These are phyloP conservation scores for Acanthurus tractus DNA, from an alignment of 2,797 vertebrate species.

Conservation along the genomic window DNA sequence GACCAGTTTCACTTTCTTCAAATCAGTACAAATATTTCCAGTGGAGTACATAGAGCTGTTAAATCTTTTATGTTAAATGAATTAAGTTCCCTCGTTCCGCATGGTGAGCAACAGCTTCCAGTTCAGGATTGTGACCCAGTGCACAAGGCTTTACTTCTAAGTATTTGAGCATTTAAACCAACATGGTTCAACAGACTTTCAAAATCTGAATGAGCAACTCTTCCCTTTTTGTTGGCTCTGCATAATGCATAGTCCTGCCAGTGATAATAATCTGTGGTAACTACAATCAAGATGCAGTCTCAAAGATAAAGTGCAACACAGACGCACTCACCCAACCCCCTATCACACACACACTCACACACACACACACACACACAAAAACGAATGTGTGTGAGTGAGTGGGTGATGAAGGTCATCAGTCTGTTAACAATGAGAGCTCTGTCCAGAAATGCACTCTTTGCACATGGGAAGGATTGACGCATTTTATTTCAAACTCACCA, in stretches of 20 bases:
- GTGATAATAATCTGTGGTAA: constrained; percentile 25
- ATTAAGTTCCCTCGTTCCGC: constrained; percentile 21
- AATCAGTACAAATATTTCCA: constrained; percentile 33
- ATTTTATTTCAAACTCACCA: constrained; percentile 66
- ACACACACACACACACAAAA: constrained; percentile 21
- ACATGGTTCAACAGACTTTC: constrained; percentile 33
- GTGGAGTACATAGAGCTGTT: constrained; percentile 5
- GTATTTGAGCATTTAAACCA: constrained; percentile 41
- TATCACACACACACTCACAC: neutral
- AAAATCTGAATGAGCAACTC: constrained; percentile 40
- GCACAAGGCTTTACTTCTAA: constrained; percentile 13
- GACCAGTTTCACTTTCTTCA: constrained; percentile 30
- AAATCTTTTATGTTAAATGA: constrained; percentile 40
- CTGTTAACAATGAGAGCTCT: constrained; percentile 62
- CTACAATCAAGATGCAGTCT: constrained; percentile 18
- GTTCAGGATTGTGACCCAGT: constrained; percentile 18
- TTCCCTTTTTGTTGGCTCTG: constrained; percentile 7
- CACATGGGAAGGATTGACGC: constrained; percentile 47
- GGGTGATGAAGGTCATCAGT: constrained; percentile 71
- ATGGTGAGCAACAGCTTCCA: constrained; percentile 27
- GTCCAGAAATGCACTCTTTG: constrained; percentile 50
- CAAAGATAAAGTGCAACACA: neutral
- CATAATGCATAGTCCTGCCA: neutral
- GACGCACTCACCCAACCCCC: neutral
- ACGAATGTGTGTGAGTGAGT: neutral